Conservation (phyloP, 2,888 invertebrate genomes). For the Embidobia sp. region DNA sequence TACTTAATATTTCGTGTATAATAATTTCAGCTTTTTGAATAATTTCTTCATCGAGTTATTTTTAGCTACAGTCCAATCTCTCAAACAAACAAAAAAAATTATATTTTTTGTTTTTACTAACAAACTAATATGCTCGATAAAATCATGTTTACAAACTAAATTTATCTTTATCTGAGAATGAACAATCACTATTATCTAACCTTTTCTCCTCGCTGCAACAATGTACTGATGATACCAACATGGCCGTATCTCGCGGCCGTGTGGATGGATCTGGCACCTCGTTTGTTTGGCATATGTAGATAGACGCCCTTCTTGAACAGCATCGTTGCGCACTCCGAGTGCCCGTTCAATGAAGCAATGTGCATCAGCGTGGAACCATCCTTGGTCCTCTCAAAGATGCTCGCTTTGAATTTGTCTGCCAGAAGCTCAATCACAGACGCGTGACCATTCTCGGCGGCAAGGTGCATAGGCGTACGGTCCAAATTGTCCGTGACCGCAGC, state of each 20-base stretch:
- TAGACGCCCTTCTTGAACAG: slow-evolving; percentile 99
- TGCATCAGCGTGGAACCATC: slow-evolving; percentile 99
- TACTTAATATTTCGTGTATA: too few species aligned
- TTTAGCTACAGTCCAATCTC: too few species aligned
- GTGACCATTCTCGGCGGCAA: slow-evolving; percentile 98
- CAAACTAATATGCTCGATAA: too few species aligned
- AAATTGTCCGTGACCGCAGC: slow-evolving; percentile 97
- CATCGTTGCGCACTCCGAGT: slow-evolving; percentile 99
- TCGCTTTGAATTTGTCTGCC: slow-evolving; percentile 98
- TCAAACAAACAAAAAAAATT: too few species aligned
- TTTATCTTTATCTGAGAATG: too few species aligned
- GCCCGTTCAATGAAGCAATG: slow-evolving; percentile 97
- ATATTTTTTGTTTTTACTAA: too few species aligned
- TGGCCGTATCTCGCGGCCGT: slow-evolving; percentile 98
- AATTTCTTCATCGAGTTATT: too few species aligned
- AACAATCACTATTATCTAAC: slow-evolving; percentile 82
- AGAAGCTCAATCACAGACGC: slow-evolving; percentile 97
- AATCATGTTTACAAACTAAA: too few species aligned
- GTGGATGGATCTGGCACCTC: slow-evolving; percentile 98
- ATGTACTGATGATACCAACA: slow-evolving; percentile 97
- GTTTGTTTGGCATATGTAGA: slow-evolving; percentile 99
- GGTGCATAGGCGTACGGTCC: slow-evolving; percentile 98
- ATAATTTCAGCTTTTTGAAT: too few species aligned
- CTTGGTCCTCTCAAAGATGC: slow-evolving; percentile 97
- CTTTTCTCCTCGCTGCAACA: slow-evolving; percentile 97